phyloP scores from a whole-genome alignment of 2,888 invertebrate genomes.

The Brachycybe producta region DNA sequence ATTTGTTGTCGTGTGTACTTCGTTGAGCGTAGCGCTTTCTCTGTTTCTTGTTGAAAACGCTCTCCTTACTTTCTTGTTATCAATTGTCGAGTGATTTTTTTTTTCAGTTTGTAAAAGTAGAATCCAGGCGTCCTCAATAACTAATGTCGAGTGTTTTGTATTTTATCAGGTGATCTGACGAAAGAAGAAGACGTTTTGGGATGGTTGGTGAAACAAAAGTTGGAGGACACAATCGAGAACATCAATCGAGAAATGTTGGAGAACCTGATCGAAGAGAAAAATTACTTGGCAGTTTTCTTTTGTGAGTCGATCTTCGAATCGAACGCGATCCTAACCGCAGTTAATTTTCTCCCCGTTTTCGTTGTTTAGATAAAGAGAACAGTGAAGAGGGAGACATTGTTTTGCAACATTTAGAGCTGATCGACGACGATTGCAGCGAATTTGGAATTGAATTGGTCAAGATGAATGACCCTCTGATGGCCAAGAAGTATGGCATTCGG shows the following conservation, averaged over 20 bases:
- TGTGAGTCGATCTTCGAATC: constrained; percentile 50
- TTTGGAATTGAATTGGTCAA: constrained; percentile 84
- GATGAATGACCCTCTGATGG: constrained; percentile 76
- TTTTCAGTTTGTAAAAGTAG: no score
- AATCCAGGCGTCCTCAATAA: no score
- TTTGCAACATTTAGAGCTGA: constrained; percentile 58
- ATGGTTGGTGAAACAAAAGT: constrained; percentile 84
- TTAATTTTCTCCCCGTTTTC: background rate
- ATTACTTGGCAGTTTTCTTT: constrained; percentile 81
- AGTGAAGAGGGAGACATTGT: constrained; percentile 26
- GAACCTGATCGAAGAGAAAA: constrained; percentile 75
- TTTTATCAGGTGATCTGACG: constrained; percentile 56
- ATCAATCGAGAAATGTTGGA: constrained; percentile 68
- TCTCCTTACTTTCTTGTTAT: no score
- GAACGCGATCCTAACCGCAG: background rate
- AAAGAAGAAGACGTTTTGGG: constrained; percentile 72
- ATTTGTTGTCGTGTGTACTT: no score
- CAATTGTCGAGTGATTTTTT: no score
- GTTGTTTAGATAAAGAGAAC: constrained; percentile 23
- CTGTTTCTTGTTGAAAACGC: no score
- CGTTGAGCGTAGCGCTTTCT: no score
- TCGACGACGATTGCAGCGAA: constrained; percentile 81
- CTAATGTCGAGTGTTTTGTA: no score
- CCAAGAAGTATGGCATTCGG: constrained; percentile 80
- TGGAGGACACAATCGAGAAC: constrained; percentile 81